Evolutionary conservation across 2,888 invertebrate genomes (phyloP).

Genomic region (Cyclophora punctaria): DNA sequence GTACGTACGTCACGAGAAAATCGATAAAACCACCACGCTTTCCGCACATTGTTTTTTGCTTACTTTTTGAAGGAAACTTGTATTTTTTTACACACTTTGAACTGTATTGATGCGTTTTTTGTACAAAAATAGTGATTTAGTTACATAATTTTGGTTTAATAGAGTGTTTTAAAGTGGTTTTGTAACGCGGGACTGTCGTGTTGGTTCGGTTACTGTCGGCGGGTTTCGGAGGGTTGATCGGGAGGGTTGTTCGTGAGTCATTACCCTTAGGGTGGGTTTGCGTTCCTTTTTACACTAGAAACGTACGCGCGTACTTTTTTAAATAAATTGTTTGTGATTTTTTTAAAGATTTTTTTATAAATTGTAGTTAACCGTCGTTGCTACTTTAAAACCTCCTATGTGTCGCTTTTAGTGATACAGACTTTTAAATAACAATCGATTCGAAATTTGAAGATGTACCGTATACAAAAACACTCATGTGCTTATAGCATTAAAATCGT

Average conservation of each 20-base stretch:
- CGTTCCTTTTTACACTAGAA: conserved; percentile 48
- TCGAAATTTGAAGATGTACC: no score
- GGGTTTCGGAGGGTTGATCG: conserved; percentile 17
- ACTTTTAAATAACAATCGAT: no score
- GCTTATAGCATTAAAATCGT: no score
- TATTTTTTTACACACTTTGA: conserved; percentile 23
- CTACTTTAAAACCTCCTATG: no score
- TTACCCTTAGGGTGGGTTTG: conserved; percentile 56
- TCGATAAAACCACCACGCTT: conserved; percentile 44
- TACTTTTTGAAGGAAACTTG: conserved; percentile 13
- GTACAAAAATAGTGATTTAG: conserved; percentile 29
- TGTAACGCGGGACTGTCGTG: conserved; percentile 41
- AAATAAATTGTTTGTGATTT: no score
- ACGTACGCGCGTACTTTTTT: background rate
- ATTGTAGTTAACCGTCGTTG: no score
- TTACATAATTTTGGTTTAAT: conserved; percentile 59
- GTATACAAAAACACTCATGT: no score
- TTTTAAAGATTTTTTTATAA: no score
- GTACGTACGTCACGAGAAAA: conserved; percentile 59
- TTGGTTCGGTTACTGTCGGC: conserved; percentile 40
- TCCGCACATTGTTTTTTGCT: conserved; percentile 26
- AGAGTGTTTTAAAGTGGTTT: conserved; percentile 52
- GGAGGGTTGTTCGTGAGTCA: conserved; percentile 60
- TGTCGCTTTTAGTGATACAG: no score
- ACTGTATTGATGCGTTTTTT: conserved; percentile 14